Evolutionary conservation across 2,797 vertebrate species (phyloP), one percentile per base, ranked within the genome.

Genomic region (Melanogrammus aeglefinus): DNA sequence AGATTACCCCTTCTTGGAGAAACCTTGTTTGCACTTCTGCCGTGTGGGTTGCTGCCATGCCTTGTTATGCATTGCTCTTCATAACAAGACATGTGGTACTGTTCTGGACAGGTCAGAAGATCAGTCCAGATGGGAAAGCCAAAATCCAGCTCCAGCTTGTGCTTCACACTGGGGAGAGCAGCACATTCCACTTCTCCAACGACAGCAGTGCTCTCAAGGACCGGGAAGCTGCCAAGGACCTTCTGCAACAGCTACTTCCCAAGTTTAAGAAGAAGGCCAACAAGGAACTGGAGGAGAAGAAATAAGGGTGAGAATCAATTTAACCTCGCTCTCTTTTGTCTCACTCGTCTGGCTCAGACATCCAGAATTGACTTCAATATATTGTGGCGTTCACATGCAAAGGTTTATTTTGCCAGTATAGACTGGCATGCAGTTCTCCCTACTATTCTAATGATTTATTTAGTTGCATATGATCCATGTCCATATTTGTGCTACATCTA

Each of bases 181-280:
- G 96, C 84, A 99, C 97, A 92, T 98, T 99, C 91, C 98, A 99
- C 92, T 99, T 99, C 91, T 92, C 97, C 83, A 97, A 97, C 74
- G 97, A 98, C 80, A 97, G 95, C 94, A 97, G 91, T 71, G 96
- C 98, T 27, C 94, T 97, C 24, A 98, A 96, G 90, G 98, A 99
- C 84, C 88, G 98, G 80, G 97, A 99, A 47, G 95, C 97, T 0
- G 96, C 96, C 36, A 99, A 99, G 85, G 98, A 99, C 74, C 96
- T 99, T 87, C 95, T 99, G 84, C 98, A 99, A 88, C 98, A 99
- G 84, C 93, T 99, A 21, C 93, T 99, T 78, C 98, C 98, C 77
- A 98, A 97, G 86, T 99, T 99, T 92, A 99, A 99, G 92, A 98
- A 96, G 93, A 99, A 98, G 94, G 96, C 98, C 76, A 99, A 99